A percentile compares a stretch with the other conserved stretches of the same genome.
Evolutionary conservation across 2,888 invertebrate species (phyloP).

Genomic region (Stratiomys singularior): DNA sequence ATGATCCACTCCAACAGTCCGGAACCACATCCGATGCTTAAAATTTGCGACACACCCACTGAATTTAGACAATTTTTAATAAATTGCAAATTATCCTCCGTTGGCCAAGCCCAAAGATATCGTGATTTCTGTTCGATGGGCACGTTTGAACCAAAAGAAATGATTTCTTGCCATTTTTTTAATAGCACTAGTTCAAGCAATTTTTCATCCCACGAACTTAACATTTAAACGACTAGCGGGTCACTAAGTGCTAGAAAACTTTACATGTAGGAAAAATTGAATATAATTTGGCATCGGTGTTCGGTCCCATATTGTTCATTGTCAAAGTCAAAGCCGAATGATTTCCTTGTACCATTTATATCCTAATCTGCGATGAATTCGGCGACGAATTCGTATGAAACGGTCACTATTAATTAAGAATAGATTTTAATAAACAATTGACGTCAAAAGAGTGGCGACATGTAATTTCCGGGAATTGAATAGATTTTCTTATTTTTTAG

Average conservation of each 20-base stretch:
- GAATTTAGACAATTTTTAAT: slow-evolving; percentile 67
- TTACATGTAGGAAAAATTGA: background rate
- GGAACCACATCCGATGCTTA: slow-evolving; percentile 83
- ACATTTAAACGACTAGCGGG: slow-evolving; percentile 5
- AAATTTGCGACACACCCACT: slow-evolving; percentile 67
- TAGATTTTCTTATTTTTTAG: too few species aligned
- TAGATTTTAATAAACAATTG: too few species aligned
- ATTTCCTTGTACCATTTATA: background rate
- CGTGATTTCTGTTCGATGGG: slow-evolving; percentile 64
- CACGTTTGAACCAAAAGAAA: slow-evolving; percentile 57
- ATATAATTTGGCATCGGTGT: background rate
- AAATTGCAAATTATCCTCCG: slow-evolving; percentile 71
- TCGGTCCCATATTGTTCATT: background rate
- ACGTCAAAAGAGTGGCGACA: too few species aligned
- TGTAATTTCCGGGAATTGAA: too few species aligned
- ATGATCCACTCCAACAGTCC: slow-evolving; percentile 87
- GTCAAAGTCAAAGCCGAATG: slow-evolving; percentile 1
- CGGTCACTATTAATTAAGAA: too few species aligned
- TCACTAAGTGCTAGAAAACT: background rate
- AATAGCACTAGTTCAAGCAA: slow-evolving; percentile 33
- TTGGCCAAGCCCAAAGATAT: slow-evolving; percentile 81
- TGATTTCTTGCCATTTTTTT: slow-evolving; percentile 67
- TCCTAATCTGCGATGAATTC: background rate
- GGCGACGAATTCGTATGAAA: too few species aligned
- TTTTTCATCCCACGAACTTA: slow-evolving; percentile 45